These are phyloP conservation scores for Pampus argenteus DNA, from an alignment of 2,797 vertebrate genomes.

Conservation along the genomic window DNA sequence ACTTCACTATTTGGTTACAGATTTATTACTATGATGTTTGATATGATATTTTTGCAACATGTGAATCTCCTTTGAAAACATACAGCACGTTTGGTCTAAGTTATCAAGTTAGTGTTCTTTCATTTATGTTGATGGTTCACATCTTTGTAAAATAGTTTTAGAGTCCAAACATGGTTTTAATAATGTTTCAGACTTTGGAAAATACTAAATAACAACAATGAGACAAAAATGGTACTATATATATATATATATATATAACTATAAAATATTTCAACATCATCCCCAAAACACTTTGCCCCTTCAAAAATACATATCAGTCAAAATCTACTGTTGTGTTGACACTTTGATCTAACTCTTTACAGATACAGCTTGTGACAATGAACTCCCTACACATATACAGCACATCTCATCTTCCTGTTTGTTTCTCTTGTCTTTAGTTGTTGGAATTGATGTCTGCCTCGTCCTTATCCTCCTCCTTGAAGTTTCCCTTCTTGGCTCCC, in stretches of 20 bases:
- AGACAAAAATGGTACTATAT: not conserved
- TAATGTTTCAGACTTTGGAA: not conserved
- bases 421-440: slow-evolving; percentile 67
- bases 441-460: slow-evolving; percentile 86
- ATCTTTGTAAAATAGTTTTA: too few species aligned
- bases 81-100: not conserved
- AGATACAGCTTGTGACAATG: not conserved
- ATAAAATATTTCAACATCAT: not conserved
- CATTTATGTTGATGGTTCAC: not conserved
- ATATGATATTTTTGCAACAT: not conserved
- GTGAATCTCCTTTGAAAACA: not conserved
- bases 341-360: not conserved
- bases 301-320: not conserved
- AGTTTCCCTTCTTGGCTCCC: slow-evolving; percentile 81
- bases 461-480: slow-evolving; percentile 89
- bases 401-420: not conserved
- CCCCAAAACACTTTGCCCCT: not conserved
- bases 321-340: not conserved
- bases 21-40: not conserved
- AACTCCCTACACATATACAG: slow-evolving; percentile 2
- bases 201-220: not conserved
- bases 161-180: not conserved
- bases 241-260: not conserved
- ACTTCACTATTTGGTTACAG: not conserved
- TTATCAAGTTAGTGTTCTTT: not conserved